Evolutionary conservation across 1,140 invertebrate species (phyloP), one percentile per base, ranked within the genome.

Genomic region (Scaptomyza hsui): DNA sequence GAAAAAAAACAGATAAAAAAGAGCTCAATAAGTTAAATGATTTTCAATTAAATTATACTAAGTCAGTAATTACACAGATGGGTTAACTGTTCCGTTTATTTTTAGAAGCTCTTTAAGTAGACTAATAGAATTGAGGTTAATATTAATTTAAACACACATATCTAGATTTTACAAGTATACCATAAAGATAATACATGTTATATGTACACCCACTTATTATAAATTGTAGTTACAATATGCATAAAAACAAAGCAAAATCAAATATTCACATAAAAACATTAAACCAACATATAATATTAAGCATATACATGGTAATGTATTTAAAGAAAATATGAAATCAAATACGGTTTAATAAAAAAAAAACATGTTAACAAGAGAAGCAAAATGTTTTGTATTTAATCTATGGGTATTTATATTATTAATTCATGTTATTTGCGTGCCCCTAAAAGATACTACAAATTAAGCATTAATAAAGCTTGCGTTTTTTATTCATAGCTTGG

Each of bases 31-130:
- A 4, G 24, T 3, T 19, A 12, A n/a, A 24, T 47, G 19, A 41
- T 37, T 41, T 49, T 32, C 35, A 52, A 52, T 53, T 12, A 6
- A 48, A 10, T n/a, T 35, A 12, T 51, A 51, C 41, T 45, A 51
- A 51, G 47, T 68, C 26, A 32, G 35, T 53, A 56, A 35, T 55
- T 51, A 35, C 13, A 44, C 37, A 44, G 55, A 60, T 71, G 64
- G 68, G 61, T 71, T 64, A 64, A 71, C 44, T 64, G 68, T 71
- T 71, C 68, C 60, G 63, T 51, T 71, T 51, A 35, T 29, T 56
- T 64, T 56, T 51, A 67, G 13, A 51, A 32, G 29, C 21, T 42
- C 24, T 60, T 16, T 65, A 60, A 45, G 32, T 59, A 65, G 53
- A 12, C n/a, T 70, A 47, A 32, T 53, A 64, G 19, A 35, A 44